Evolutionary conservation across 2,113 vertebrate species (phyloP), one percentile per base, ranked within the genome.

Genomic region (Pao palembangensis): DNA sequence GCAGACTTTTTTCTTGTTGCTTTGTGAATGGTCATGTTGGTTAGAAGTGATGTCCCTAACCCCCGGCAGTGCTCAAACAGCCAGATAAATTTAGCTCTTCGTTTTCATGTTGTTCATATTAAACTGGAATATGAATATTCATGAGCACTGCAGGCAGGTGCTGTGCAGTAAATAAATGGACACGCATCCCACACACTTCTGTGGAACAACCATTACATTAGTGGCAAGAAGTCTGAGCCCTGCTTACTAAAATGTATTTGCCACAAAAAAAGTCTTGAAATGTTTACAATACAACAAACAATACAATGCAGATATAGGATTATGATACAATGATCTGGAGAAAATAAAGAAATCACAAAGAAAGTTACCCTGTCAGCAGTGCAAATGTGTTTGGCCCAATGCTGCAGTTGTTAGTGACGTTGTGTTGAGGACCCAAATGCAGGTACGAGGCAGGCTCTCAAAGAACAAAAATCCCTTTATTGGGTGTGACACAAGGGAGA

Each of bases 21-120:
- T 78, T 55, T 64, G 67, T 43, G 54, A 62, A 63, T 74, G 31
- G 53, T 51, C 58, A 41, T 52, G 34, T 38, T 46, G 31, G 55
- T 81, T 83, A 59, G 78, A 80, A 75, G 71, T 58, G 55, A 13
- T 57, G 49, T 68, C 51, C 19, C 7, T 78, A 72, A 78, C 67
- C 61, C 13, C n/a, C 61, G 63, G 70, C 60, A 15, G 19, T 17
- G 56, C 72, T 84, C 70, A 79, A 71, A 79, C 54, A 28, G 15
- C 41, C 38, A 61, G 59, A 54, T 71, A 83, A 61, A 79, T 71
- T 70, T 66, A 67, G 55, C 21, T 42, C 19, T 46, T 66, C 21
- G 46, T 74, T 55, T 73, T 23, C 42, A 20, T 46, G 43, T 62
- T 64, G 54, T 52, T 56, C 11, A 25, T 17, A 50, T 42, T 51